Base-by-base conservation (phyloP, 2,113 vertebrate species). In the Ornithorhynchus anatinus region DNA sequence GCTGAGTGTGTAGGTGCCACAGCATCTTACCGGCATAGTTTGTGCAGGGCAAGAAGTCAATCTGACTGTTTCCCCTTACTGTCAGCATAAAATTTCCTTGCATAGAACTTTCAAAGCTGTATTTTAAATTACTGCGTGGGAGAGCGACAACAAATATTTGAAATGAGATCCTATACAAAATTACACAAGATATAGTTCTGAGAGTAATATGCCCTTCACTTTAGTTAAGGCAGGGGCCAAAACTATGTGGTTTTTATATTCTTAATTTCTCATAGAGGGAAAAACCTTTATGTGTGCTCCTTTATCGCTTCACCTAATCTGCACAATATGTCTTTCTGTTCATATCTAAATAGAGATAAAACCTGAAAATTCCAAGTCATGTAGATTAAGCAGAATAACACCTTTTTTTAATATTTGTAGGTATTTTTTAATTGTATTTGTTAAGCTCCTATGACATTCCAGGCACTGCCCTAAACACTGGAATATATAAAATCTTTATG, bases 51-150 rank as follows among this genome's bases (percentile, higher is more conserved):
- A 37, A 57, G 56, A 79, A 60, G 40, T 59, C 61, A 48, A 16
- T 53, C 61, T 58, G 59, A 69, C 56, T 69, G 64, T 66, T 82
- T 70, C 72, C 43, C 35, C 74, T 82, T 67, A 76, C 52, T 77
- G 47, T 42, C 62, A 80, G 56, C 69, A 69, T 60, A 43, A 29
- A 66, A 56, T 79, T 67, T 60, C 56, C 38, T 38, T 74, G 62
- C 67, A 77, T 77, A 67, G 52, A 60, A 23, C 42, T 70, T 60
- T 42, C 58, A 77, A 75, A 75, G 59, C 66, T 51, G 39, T 58
- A 51, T 72, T 75, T 79, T 69, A 84, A 86, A 84, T 19, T 22
- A 57, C 12, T 69, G 51, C 27, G 59, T 79, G 66, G 77, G 84
- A 48, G 59, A 67, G 15, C 9, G 81, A 42, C 77, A 82, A 66